A percentile compares a stretch with the other conserved stretches of the same genome.
These are phyloP conservation scores for Oryctes rhinoceros DNA, from an alignment of 1,140 invertebrate genomes.

Conservation along the genomic window DNA sequence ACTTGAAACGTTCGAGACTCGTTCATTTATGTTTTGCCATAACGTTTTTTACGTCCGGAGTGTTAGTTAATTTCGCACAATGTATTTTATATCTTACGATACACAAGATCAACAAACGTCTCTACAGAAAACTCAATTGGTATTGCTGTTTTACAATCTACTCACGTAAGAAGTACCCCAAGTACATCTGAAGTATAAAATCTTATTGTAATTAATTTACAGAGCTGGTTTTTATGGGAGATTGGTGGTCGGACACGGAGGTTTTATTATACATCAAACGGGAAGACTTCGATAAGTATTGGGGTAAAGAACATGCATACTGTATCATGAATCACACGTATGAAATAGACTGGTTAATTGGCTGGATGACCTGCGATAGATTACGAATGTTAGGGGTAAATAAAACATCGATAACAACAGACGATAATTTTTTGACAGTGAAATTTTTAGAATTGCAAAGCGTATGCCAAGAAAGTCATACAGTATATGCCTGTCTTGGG, in stretches of 20 bases:
- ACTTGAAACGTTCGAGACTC: slow-evolving; percentile 70
- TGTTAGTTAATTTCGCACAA: slow-evolving; percentile 87
- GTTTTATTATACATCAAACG: slow-evolving; percentile 80
- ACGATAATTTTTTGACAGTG: background rate
- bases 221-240: slow-evolving; percentile 92
- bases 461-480: slow-evolving; percentile 92
- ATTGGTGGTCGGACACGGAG: slow-evolving; percentile 90
- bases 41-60: slow-evolving; percentile 88
- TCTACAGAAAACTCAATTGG: slow-evolving; percentile 91
- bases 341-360: slow-evolving; percentile 94
- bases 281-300: slow-evolving; percentile 79
- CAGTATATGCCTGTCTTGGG: slow-evolving; percentile 92
- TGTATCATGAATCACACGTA: slow-evolving; percentile 95
- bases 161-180: slow-evolving; percentile 79
- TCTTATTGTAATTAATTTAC: slow-evolving; percentile 44
- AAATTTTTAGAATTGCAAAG: slow-evolving; percentile 83
- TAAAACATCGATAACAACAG: slow-evolving; percentile 45
- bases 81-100: slow-evolving; percentile 78
- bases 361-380: slow-evolving; percentile 86
- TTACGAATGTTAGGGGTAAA: slow-evolving; percentile 80
- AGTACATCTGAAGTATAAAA: slow-evolving; percentile 44
- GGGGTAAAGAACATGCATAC: slow-evolving; percentile 88
- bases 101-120: slow-evolving; percentile 75
- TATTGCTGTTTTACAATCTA: slow-evolving; percentile 90
- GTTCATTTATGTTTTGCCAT: slow-evolving; percentile 85